Conservation (phyloP, 2,113 vertebrate species). For the Melanostigma gelatinosum region DNA sequence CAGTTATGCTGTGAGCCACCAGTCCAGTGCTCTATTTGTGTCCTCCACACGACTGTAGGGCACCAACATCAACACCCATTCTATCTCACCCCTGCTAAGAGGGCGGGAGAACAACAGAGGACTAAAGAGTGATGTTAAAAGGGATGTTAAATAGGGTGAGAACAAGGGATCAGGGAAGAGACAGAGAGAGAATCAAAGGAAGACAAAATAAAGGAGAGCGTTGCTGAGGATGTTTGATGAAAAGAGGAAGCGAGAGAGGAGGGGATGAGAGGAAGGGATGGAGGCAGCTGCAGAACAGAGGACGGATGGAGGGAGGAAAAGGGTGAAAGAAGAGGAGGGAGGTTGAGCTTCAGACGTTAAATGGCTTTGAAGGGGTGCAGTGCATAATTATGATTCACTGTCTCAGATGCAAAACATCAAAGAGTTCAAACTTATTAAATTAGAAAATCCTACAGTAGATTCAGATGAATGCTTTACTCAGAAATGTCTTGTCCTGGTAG, state of each 20-base stretch:
- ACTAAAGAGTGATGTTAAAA: conserved; percentile 39
- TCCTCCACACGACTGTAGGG: conserved; percentile 55
- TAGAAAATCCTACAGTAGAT: conserved; percentile 20
- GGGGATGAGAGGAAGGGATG: conserved; percentile 31
- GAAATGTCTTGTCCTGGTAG: not conserved
- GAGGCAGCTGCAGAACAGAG: conserved; percentile 58
- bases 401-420: conserved; percentile 46
- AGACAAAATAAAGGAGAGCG: conserved; percentile 25
- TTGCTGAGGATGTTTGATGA: conserved; percentile 60
- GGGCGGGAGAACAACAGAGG: conserved; percentile 16
- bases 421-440: conserved; percentile 24
- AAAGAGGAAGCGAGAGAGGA: conserved; percentile 30
- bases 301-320: conserved; percentile 19
- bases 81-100: conserved; percentile 44
- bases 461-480: conserved; percentile 27
- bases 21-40: conserved; percentile 34
- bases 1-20: conserved; percentile 22
- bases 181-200: conserved; percentile 58
- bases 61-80: conserved; percentile 58
- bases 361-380: conserved; percentile 36
- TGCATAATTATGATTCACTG: conserved; percentile 33
- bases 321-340: conserved; percentile 24
- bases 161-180: conserved; percentile 49
- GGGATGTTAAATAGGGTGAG: conserved; percentile 45
- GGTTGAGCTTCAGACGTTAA: conserved; percentile 34